Percentiles rank a stretch among this genome's conserved stretches.
Evolutionary conservation across 2,797 vertebrate genomes (phyloP).

Genomic region (Tachyglossus aculeatus): DNA sequence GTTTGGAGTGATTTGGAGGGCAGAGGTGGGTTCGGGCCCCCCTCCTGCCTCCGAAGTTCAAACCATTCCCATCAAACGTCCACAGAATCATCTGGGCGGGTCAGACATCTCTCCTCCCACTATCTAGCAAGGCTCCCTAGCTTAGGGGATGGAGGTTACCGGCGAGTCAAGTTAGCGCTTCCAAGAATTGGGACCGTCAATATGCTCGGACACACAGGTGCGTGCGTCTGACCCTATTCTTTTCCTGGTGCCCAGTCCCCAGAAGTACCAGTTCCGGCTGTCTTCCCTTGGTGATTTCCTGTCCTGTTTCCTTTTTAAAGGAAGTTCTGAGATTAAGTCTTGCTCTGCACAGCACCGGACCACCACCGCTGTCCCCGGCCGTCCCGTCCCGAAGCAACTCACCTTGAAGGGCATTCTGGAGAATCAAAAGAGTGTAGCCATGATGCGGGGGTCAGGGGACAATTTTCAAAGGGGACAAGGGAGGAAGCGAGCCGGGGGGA

Average conservation of each 20-base stretch:
- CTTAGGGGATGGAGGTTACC: neutral
- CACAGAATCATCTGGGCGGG: neutral
- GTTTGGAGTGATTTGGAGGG: neutral
- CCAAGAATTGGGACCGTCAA: no score
- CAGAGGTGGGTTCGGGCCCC: neutral
- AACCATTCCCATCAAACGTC: neutral
- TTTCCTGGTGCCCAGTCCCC: neutral
- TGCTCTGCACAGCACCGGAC: slow-evolving; percentile 43
- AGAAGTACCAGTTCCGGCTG: neutral
- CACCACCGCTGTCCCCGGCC: neutral
- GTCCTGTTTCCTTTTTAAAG: slow-evolving; percentile 7
- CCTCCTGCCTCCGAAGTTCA: neutral
- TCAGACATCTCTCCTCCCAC: neutral
- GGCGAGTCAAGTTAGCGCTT: no score
- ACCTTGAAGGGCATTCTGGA: neutral
- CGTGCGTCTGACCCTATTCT: neutral
- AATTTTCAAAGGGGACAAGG: neutral
- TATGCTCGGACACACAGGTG: no score
- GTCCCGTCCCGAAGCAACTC: neutral
- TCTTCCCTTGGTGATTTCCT: neutral
- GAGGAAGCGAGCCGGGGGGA: slow-evolving; percentile 2
- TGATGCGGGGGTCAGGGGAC: neutral
- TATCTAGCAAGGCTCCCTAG: neutral
- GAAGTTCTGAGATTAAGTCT: slow-evolving; percentile 27
- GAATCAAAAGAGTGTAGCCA: slow-evolving; percentile 7